phyloP scores from a whole-genome alignment of 2,888 invertebrate genomes.

The Heliconius ethilla region DNA sequence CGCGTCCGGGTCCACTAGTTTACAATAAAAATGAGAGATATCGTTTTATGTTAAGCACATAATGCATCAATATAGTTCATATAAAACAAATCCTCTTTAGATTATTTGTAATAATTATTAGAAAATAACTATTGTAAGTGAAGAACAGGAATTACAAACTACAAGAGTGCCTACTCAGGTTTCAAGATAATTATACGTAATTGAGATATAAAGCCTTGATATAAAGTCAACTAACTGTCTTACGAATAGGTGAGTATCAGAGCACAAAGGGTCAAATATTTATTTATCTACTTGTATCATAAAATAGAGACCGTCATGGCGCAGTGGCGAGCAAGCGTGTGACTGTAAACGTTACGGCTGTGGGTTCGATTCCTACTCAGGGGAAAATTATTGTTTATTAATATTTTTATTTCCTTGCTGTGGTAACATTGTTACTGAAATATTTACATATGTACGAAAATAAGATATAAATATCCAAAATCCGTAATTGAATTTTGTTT shows the following conservation, averaged over 20 bases:
- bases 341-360: background rate
- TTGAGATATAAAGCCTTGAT: constrained; percentile 24
- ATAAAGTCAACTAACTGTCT: constrained; percentile 12
- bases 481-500: too few relatives aligned
- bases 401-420: background rate
- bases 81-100: background rate
- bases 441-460: too few relatives aligned
- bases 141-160: background rate
- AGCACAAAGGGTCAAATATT: constrained; percentile 2
- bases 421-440: background rate
- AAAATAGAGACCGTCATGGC: background rate
- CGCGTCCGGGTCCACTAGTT: too few relatives aligned
- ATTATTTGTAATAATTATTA: background rate
- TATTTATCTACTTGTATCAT: background rate
- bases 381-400: too few relatives aligned
- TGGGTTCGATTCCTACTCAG: background rate
- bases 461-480: too few relatives aligned
- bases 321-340: background rate
- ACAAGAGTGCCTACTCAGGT: constrained; percentile 6
- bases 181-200: constrained; percentile 21
- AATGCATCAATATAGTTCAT: background rate
- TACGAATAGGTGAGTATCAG: background rate
- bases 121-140: background rate
- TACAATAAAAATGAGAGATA: too few relatives aligned
- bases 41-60: background rate